phyloP scores from a whole-genome alignment of 2,797 vertebrate species.

The Linurgus olivaceus region DNA sequence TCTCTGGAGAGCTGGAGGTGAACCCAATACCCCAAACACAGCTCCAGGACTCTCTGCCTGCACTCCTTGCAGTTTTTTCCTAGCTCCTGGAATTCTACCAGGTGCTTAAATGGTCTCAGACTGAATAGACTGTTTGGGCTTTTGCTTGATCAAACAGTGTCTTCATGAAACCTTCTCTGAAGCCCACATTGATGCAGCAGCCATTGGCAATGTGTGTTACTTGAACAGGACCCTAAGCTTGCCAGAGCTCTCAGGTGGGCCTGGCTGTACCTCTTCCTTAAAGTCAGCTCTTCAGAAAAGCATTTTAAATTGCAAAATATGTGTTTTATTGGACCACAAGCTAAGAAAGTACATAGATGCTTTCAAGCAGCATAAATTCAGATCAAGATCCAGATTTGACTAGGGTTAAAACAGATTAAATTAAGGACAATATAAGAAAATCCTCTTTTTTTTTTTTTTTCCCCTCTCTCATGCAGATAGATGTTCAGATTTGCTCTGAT shows the following conservation, averaged over 20 bases:
- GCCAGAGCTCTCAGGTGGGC: not conserved
- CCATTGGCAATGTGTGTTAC: not conserved
- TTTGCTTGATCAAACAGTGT: accelerated
- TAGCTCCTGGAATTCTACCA: not conserved
- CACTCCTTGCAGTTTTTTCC: not conserved
- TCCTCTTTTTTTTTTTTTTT: not conserved
- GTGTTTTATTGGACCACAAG: not conserved
- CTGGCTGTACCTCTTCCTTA: not conserved
- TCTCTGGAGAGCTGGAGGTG: not conserved
- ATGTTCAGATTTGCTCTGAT: not conserved
- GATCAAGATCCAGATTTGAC: not conserved
- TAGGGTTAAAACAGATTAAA: not conserved
- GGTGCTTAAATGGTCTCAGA: not conserved
- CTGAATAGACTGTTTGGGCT: not conserved
- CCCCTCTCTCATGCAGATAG: not conserved
- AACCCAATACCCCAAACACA: not conserved
- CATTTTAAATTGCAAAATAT: not conserved
- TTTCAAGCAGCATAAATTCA: not conserved
- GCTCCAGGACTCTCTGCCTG: not conserved
- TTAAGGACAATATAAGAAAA: not conserved
- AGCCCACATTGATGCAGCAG: not conserved
- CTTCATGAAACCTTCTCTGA: not conserved
- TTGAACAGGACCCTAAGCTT: not conserved
- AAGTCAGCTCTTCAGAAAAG: not conserved
- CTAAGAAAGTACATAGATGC: not conserved